These are phyloP conservation scores for Chalcis sispes DNA, from an alignment of 2,888 invertebrate genomes.

Conservation along the genomic window DNA sequence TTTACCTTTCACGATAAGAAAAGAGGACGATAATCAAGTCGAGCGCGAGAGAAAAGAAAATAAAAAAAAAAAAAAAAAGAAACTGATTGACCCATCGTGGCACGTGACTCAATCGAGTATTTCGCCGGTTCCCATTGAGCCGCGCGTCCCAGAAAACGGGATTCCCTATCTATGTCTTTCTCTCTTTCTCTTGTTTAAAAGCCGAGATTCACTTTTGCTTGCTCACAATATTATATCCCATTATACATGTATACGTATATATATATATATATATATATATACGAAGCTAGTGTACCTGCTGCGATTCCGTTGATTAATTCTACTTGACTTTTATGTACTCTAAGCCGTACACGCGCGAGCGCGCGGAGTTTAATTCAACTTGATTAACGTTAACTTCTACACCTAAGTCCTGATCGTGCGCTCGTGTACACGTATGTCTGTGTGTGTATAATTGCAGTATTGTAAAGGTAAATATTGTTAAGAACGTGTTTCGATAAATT, in stretches of 20 bases:
- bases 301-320: slow-evolving; percentile 27
- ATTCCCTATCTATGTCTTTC: too few species aligned
- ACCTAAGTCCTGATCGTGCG: too few species aligned
- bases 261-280: neutral
- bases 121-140: slow-evolving; percentile 26
- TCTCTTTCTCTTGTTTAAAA: neutral
- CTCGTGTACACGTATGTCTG: too few species aligned
- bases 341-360: neutral
- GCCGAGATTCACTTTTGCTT: slow-evolving; percentile 41
- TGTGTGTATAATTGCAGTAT: too few species aligned
- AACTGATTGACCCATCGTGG: slow-evolving; percentile 30
- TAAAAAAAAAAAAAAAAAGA: neutral
- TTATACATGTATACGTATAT: slow-evolving; percentile 4
- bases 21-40: slow-evolving; percentile 17
- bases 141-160: slow-evolving; percentile 43
- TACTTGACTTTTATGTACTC: slow-evolving; percentile 34
- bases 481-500: neutral
- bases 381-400: slow-evolving; percentile 2
- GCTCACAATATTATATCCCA: slow-evolving; percentile 21
- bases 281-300: too few species aligned
- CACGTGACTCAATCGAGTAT: slow-evolving; percentile 39
- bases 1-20: too few species aligned
- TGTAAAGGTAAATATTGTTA: neutral
- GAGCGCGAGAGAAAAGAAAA: too few species aligned
- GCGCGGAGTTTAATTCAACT: slow-evolving; percentile 34